These are phyloP conservation scores for Xenentodon cancila DNA, from an alignment of 2,797 vertebrate species.

Conservation along the genomic window DNA sequence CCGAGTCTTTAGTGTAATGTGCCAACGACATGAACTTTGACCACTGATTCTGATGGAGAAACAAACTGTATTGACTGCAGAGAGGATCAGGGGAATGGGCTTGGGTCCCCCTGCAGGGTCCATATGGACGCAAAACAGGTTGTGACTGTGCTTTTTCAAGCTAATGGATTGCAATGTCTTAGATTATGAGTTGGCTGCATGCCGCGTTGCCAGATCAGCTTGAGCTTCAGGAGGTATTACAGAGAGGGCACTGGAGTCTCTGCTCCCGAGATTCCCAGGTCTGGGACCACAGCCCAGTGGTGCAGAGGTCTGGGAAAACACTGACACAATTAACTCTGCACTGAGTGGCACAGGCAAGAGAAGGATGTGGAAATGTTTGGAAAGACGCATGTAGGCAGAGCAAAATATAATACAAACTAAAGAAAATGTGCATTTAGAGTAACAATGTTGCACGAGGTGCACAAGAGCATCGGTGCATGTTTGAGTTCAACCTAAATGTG, in stretches of 20 bases:
- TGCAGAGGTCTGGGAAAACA: constrained; percentile 49
- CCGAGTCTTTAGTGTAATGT: constrained; percentile 40
- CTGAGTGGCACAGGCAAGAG: constrained; percentile 19
- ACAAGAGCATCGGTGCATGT: too few relatives aligned
- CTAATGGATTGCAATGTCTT: constrained; percentile 84
- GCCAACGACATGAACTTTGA: constrained; percentile 53
- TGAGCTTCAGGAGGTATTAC: constrained; percentile 79
- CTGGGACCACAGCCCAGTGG: constrained; percentile 43
- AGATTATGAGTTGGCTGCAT: constrained; percentile 87
- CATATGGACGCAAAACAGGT: constrained; percentile 24
- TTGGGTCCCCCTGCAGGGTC: constrained; percentile 27
- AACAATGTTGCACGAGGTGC: too few relatives aligned
- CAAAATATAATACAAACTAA: too few relatives aligned
- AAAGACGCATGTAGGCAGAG: too few relatives aligned
- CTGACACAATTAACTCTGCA: constrained; percentile 48
- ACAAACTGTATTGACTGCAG: constrained; percentile 20
- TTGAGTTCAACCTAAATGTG: too few relatives aligned
- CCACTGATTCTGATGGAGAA: constrained; percentile 17
- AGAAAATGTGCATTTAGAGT: too few relatives aligned
- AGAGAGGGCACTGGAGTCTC: constrained; percentile 71
- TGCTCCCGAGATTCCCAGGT: constrained; percentile 34
- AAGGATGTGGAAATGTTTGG: neutral
- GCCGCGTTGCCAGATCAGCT: constrained; percentile 83
- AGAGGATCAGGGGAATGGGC: constrained; percentile 16
- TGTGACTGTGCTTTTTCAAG: constrained; percentile 82